Percentiles rank a stretch among this genome's conserved stretches.
phyloP scores from a whole-genome alignment of 2,797 vertebrate species.

The Lepilemur septentrionalis region DNA sequence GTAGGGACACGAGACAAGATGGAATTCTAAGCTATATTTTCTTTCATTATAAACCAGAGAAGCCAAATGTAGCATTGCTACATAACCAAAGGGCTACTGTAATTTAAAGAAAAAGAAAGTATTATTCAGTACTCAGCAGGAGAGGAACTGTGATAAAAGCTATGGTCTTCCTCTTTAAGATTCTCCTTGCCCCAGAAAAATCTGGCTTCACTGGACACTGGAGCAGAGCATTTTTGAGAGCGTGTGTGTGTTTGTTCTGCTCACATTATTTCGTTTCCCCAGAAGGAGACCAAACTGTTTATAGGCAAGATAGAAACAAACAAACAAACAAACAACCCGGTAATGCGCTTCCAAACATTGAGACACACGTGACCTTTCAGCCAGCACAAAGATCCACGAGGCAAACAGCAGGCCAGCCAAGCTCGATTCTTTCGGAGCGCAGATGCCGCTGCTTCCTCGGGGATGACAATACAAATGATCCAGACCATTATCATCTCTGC shows the following conservation, averaged over 20 bases:
- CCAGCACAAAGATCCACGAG: not conserved
- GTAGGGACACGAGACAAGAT: not conserved
- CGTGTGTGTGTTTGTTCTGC: constrained; percentile 35
- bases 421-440: not conserved
- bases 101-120: not conserved
- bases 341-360: constrained; percentile 2
- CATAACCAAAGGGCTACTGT: not conserved
- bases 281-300: constrained; percentile 65
- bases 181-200: constrained; percentile 45
- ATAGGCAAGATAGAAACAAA: constrained; percentile 65
- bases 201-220: not conserved
- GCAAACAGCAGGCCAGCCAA: constrained; percentile 25
- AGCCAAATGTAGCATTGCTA: not conserved
- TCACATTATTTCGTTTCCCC: constrained; percentile 47
- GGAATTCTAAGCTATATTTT: constrained; percentile 35
- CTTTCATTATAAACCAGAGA: constrained; percentile 40
- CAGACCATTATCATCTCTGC: constrained; percentile 41
- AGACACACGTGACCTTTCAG: constrained; percentile 33
- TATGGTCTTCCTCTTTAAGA: constrained; percentile 43
- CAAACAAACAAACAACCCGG: constrained; percentile 71
- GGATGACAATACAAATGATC: constrained; percentile 46
- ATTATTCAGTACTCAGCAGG: not conserved
- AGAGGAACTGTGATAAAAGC: constrained; percentile 8
- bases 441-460: constrained; percentile 6
- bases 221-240: constrained; percentile 30